Base-by-base conservation (phyloP, 2,113 vertebrate species). In the Origma solitaria region DNA sequence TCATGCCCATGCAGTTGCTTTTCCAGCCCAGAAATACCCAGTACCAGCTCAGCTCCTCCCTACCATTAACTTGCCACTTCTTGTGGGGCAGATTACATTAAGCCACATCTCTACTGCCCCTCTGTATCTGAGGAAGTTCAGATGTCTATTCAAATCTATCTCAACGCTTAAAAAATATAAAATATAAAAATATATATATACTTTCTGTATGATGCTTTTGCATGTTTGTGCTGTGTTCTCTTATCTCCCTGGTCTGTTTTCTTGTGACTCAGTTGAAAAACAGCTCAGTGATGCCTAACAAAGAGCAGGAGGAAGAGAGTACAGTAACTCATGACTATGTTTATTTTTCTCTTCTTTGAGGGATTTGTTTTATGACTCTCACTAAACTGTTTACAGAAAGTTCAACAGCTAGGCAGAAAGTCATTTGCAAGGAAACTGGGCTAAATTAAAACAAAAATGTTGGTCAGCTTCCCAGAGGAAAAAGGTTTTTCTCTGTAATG, bases 311-410 rank as follows among this genome's bases (percentile, higher is more conserved):
- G 56, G 50, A 71, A 83, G 57, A 91, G 88, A 76, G 47, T 64
- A 90, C 62, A 81, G 49, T 77, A 92, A 95, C 56, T 90, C 85
- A 60, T 85, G 65, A 87, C 78, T 61, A 1, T 86, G 71, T 95
- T 96, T 75, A 60, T 94, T 94, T 94, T 93, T 73, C 42, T 81
- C 51, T 70, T 90, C 84, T 89, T 94, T 72, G 49, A 60, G 57
- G 57, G 75, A 95, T 95, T 94, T 93, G 56, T 94, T 94, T 97
- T 82, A 95, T 94, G 54, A 47, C 80, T 94, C 68, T 91, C 35
- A 27, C 85, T 92, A 37, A 83, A 95, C n/a, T 91, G 90, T 93
- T 94, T 94, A 91, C 92, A 81, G 71, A 89, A 94, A 90, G 80
- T 47, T 83, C 23, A 15, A 53, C 45, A 72, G 61, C 69, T 85